A percentile compares a stretch with the other conserved stretches of the same genome.
These are phyloP conservation scores for Halcyon smyrnensis DNA, from an alignment of 2,797 vertebrate genomes.

Conservation along the genomic window DNA sequence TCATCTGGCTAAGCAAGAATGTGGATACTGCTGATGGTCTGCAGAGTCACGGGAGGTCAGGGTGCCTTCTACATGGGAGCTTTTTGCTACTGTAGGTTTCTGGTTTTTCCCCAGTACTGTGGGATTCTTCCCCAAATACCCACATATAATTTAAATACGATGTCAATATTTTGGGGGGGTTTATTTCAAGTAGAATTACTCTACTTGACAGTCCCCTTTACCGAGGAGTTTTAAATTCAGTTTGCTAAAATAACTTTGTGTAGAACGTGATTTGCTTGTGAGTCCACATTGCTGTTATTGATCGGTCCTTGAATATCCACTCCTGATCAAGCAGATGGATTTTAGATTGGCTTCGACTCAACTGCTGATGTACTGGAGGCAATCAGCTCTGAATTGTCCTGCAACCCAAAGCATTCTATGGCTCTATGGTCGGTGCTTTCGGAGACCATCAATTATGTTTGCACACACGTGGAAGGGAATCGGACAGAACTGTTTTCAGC, in stretches of 20 bases:
- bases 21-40: not conserved
- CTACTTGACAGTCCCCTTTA: not conserved
- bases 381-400: not conserved
- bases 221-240: not conserved
- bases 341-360: conserved; percentile 1
- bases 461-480: not conserved
- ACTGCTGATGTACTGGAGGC: not conserved
- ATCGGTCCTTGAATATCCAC: not conserved
- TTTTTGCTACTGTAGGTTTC: not conserved
- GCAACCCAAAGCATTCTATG: not conserved
- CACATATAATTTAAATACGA: not conserved
- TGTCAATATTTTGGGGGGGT: not conserved
- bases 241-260: not conserved
- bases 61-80: not conserved
- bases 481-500: not conserved
- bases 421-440: not conserved
- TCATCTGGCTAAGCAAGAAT: not conserved
- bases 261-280: not conserved
- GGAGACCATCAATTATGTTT: not conserved
- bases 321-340: not conserved
- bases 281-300: not conserved
- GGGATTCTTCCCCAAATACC: not conserved
- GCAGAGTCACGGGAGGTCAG: not conserved
- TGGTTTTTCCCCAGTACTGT: not conserved
- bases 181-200: not conserved